Base-by-base conservation (phyloP, 2,888 invertebrate genomes). In the Encarsia formosa region DNA sequence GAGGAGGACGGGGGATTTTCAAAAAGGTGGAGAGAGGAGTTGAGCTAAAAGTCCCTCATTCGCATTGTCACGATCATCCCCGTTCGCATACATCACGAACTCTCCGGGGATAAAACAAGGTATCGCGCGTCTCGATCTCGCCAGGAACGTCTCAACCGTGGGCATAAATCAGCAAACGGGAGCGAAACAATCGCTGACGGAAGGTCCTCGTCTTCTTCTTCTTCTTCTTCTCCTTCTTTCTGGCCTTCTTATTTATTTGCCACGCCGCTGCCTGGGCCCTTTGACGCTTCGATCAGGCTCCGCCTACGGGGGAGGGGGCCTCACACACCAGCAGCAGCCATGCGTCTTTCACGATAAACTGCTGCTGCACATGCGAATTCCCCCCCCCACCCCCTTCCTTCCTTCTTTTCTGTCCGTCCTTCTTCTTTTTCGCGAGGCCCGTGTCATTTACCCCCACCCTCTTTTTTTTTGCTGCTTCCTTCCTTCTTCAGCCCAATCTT, bases 71-170 rank as follows among this genome's bases (percentile, higher is more conserved):
- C 26, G 26, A 26, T n/a, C n/a, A n/a, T n/a, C n/a, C n/a, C n/a
- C n/a, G n/a, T n/a, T n/a, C n/a, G n/a, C n/a, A n/a, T n/a, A n/a
- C n/a, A n/a, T n/a, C n/a, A n/a, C n/a, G n/a, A n/a, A n/a, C n/a
- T n/a, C n/a, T n/a, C n/a, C n/a, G 31, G 34, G 15, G 15, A 2
- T 8, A 18, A 15, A 18, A 8, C 59, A 54, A 57, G 59, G 51
- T 65, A 67, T 66, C 66, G 64, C 11, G 11, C 63, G 61, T 61
- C n/a, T 65, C 63, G 65, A 68, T 68, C 68, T 71, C 64, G 63
- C 66, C n/a, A 68, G 68, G 69, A 72, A 72, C 70, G 71, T 72
- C 71, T 72, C 70, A 71, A 72, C 70, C 63, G 62, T 59, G 58
- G 61, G 66, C 67, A 73, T 73, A 72, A 73, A 72, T 73, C 69